Base-by-base conservation (phyloP, 2,113 vertebrate genomes). In the Sturnus vulgaris region DNA sequence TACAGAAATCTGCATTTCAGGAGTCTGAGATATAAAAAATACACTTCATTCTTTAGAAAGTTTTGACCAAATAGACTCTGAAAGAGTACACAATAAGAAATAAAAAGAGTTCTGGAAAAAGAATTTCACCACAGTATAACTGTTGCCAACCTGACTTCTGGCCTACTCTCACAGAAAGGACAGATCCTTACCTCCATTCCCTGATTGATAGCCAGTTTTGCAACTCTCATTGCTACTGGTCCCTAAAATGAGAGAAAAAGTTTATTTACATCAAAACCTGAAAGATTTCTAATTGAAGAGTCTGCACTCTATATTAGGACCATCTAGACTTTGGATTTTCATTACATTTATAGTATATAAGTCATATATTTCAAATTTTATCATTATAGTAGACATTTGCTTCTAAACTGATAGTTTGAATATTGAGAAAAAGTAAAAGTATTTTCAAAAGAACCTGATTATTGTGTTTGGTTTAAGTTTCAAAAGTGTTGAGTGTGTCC, bases 221-320 rank as follows among this genome's bases (percentile, higher is more conserved):
- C 99, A 98, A 99, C 99, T 98, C 99, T 98, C 96, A 99, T 97
- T 92, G 99, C 99, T 95, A 99, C 98, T 37, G 99, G 99, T 95
- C 99, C 99, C 99, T 99, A 97, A 84, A 95, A 97, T 80, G 40
- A 88, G 83, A 96, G 64, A 82, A 68, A 61, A 93, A 52, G 6
- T 28, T 79, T 53, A 70, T 72, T 84, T 52, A 82, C 5, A 64
- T 22, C 12, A 82, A 56, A 80, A 73, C 23, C 17, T 33, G 12
- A 10, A 77, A 76, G 18, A 63, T 60, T 71, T 55, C 12, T 31
- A 73, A 39, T 2, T 76, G 52, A 88, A 63, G 4, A 60, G 18
- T 71, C 27, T 52, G 49, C 16, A 92, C 6, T 40, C 39, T 40
- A 40, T 40, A 40, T 2, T n/a, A 21, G 3, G 24, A 77, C 9